Percentiles rank a stretch among this genome's conserved stretches.
Evolutionary conservation across 2,797 vertebrate genomes (phyloP).

Genomic region (Arnoldichthys spilopterus): DNA sequence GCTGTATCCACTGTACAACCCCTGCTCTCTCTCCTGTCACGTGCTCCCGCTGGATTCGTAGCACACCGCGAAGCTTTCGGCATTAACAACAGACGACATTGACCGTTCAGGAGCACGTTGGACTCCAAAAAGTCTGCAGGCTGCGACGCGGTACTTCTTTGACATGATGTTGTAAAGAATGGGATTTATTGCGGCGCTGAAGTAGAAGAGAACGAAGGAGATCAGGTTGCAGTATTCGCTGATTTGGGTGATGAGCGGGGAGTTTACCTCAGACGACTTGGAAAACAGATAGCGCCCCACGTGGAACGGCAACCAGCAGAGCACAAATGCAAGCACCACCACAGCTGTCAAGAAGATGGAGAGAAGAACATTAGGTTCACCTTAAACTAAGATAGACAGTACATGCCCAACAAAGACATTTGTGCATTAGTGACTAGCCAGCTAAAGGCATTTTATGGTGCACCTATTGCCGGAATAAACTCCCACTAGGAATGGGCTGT

Average conservation of each 20-base stretch:
- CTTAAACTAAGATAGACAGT: background rate
- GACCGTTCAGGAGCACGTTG: constrained; percentile 78
- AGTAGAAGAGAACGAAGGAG: constrained; percentile 96
- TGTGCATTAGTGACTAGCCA: background rate
- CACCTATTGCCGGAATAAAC: no score
- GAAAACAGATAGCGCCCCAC: constrained; percentile 81
- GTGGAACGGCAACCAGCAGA: constrained; percentile 85
- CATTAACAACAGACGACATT: constrained; percentile 79
- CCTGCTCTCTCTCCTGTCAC: constrained; percentile 65
- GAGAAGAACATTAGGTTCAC: background rate
- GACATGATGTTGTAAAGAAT: constrained; percentile 99
- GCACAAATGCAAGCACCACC: constrained; percentile 81
- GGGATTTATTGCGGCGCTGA: constrained; percentile 97
- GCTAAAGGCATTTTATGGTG: no score
- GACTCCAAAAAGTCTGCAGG: constrained; percentile 86
- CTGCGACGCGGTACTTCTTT: constrained; percentile 90
- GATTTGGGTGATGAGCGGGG: constrained; percentile 86
- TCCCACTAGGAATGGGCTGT: no score
- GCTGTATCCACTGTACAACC: background rate
- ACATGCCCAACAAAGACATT: background rate
- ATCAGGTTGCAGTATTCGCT: constrained; percentile 95
- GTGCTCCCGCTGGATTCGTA: constrained; percentile 84
- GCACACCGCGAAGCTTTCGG: constrained; percentile 83
- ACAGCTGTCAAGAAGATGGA: constrained; percentile 69
- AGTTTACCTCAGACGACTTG: constrained; percentile 89